Conservation (phyloP, 2,888 invertebrate genomes). For the Eristalis tenax region DNA sequence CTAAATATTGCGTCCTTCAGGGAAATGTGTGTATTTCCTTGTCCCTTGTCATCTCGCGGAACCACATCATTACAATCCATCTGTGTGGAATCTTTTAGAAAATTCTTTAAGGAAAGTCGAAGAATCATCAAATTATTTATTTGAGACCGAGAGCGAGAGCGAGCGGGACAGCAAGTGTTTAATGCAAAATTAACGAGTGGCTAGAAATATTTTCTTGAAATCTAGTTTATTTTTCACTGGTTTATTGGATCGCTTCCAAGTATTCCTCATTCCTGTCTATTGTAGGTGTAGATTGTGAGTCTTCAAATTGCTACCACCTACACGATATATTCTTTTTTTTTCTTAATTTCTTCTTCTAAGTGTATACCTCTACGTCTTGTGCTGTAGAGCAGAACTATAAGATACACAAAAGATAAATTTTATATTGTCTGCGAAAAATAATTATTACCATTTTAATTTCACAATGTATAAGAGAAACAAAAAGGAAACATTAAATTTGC, state of each 20-base stretch:
- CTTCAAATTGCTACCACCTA: conserved; percentile 42
- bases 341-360: background rate
- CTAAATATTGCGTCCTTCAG: too few species aligned
- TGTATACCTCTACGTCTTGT: too few species aligned
- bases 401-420: conserved; percentile 1
- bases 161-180: conserved; percentile 10
- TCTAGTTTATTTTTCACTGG: conserved; percentile 37
- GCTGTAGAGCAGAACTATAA: background rate
- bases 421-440: conserved; percentile 25
- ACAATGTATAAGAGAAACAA: conserved; percentile 30
- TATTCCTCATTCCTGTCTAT: conserved; percentile 34
- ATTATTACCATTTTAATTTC: conserved; percentile 22
- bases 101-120: conserved; percentile 7
- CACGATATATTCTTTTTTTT: conserved; percentile 13
- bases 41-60: background rate
- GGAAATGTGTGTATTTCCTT: background rate
- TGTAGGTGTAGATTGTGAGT: conserved; percentile 8
- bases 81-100: conserved; percentile 14
- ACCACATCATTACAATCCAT: background rate
- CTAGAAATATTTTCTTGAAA: conserved; percentile 42
- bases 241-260: conserved; percentile 62
- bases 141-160: background rate
- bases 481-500: background rate
- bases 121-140: too few species aligned
- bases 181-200: conserved; percentile 48